Base-by-base conservation (phyloP, 2,888 invertebrate genomes). In the Marronus borbonicus region DNA sequence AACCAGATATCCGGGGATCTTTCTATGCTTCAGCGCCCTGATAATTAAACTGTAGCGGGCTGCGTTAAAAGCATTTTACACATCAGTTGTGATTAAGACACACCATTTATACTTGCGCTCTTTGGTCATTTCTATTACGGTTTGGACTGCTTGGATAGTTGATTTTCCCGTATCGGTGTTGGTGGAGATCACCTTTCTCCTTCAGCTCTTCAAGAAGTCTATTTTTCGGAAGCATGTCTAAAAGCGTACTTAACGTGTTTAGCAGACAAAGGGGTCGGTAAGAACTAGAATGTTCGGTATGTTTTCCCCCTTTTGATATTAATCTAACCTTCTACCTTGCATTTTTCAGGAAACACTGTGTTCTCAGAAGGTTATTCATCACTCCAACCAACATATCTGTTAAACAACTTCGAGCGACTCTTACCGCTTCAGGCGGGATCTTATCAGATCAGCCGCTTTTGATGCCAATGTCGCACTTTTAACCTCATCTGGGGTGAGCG, bases 401-500 rank as follows among this genome's bases (percentile, higher is more conserved):
- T 10, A 12, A 5, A 49, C 49, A 17, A 36, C 12, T 72, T 20
- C n/a, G 52, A n/a, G 28, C 31, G 20, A 55, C 52, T 66, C 31
- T 65, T 2, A 74, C 14, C 24, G 62, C 50, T 50, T 78, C 66
- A 8, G 78, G 44, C 7, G 36, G 17, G 52, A 65, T 74, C 17
- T 14, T 20, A 49, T 78, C 74, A 5, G 74, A 74, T 64, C 65
- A 66, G 4, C 66, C 72, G 24, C 58, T 64, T 62, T 55, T 74
- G n/a, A 78, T 72, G 50, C 24, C 28, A 24, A 50, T 8, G 62
- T 74, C 39, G 74, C 74, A 17, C 31, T 50, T 24, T 36, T 60
- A 8, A 78, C 28, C 39, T 74, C 78, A 1, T 78, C 65, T 20
- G 39, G 1, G 5, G 74, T 65, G 17, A 62, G 52, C 14, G 24